These are phyloP conservation scores for Drosophila rubida DNA, from an alignment of 2,888 invertebrate genomes.

Conservation along the genomic window DNA sequence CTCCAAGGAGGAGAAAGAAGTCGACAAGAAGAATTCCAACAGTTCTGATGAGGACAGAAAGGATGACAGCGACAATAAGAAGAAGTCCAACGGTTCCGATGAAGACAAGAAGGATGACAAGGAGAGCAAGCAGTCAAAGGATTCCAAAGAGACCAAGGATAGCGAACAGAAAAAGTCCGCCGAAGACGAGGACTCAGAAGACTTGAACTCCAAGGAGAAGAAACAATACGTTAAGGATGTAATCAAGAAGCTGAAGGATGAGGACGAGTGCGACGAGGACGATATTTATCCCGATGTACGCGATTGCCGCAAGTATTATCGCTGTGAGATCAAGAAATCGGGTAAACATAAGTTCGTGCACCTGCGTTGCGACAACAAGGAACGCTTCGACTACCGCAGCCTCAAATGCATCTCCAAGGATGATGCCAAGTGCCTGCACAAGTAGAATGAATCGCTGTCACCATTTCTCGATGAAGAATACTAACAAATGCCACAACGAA, in stretches of 20 bases:
- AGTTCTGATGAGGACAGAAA: conserved; percentile 37
- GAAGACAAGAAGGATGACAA: conserved; percentile 24
- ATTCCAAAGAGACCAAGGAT: conserved; percentile 40
- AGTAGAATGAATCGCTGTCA: conserved; percentile 30
- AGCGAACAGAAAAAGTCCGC: conserved; percentile 41
- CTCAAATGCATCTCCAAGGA: conserved; percentile 62
- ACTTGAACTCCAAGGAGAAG: conserved; percentile 61
- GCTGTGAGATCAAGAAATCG: conserved; percentile 72
- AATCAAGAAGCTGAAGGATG: conserved; percentile 66
- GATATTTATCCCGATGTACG: conserved; percentile 73
- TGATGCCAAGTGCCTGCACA: conserved; percentile 62
- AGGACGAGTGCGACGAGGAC: conserved; percentile 70
- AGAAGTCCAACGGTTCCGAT: conserved; percentile 36
- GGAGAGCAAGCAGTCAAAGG: conserved; percentile 36
- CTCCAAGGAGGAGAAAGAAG: conserved; percentile 23
- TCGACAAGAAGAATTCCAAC: conserved; percentile 31
- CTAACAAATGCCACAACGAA: conserved; percentile 8
- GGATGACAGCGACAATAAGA: conserved; percentile 36
- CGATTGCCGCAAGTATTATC: conserved; percentile 78
- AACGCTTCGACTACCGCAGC: conserved; percentile 70
- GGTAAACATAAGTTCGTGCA: conserved; percentile 70
- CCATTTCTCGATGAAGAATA: background rate
- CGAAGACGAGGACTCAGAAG: conserved; percentile 45
- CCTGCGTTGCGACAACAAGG: conserved; percentile 67
- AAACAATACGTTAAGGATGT: conserved; percentile 67